Evolutionary conservation across 2,888 invertebrate genomes (phyloP).

Genomic region (Herminia tarsipennalis): DNA sequence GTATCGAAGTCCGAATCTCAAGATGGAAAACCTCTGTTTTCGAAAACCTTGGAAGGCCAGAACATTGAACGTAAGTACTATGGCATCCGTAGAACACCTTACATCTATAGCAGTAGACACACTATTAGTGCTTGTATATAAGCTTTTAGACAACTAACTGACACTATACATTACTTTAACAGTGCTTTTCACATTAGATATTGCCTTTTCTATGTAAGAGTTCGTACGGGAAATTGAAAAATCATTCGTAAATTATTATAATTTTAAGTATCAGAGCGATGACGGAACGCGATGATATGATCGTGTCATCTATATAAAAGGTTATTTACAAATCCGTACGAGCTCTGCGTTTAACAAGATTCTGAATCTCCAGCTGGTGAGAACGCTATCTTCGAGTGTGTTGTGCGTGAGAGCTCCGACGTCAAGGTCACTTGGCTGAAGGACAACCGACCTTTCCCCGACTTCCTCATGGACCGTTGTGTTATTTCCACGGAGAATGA

Average conservation of each 20-base stretch:
- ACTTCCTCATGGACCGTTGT: conserved; percentile 91
- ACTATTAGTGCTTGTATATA: conserved; percentile 81
- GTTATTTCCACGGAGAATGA: conserved; percentile 85
- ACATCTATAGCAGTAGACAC: conserved; percentile 60
- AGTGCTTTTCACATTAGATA: conserved; percentile 56
- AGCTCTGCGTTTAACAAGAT: conserved; percentile 58
- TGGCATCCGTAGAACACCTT: conserved; percentile 39
- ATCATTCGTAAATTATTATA: too few species aligned
- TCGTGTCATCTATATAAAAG: conserved; percentile 5
- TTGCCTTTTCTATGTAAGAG: conserved; percentile 48
- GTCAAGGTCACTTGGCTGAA: conserved; percentile 93
- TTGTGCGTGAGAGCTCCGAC: conserved; percentile 86
- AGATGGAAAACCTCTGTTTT: conserved; percentile 89
- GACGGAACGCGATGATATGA: conserved; percentile 2
- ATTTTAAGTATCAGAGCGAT: too few species aligned
- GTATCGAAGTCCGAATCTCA: conserved; percentile 64
- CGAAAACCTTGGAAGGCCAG: conserved; percentile 90
- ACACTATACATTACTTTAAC: conserved; percentile 78
- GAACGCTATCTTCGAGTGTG: conserved; percentile 92
- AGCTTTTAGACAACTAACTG: conserved; percentile 76
- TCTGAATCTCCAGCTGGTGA: conserved; percentile 90
- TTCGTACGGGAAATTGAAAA: conserved; percentile 57
- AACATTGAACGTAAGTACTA: conserved; percentile 92
- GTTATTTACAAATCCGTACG: conserved; percentile 56
- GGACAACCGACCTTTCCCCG: conserved; percentile 93